Evolutionary conservation across 2,888 invertebrate species (phyloP).

Genomic region (Napeogenes sylphis): DNA sequence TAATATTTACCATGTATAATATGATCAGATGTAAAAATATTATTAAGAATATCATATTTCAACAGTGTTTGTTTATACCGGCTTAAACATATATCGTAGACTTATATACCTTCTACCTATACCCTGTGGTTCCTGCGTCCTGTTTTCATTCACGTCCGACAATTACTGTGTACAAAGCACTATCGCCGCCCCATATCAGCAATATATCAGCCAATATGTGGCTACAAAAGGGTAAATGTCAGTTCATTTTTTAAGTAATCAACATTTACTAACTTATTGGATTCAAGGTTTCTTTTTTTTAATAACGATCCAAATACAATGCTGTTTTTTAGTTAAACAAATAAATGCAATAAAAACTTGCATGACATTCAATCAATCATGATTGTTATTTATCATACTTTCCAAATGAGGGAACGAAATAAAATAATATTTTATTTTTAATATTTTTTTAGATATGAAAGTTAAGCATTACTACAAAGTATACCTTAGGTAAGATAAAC

Average conservation of each 20-base stretch:
- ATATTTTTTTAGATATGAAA: background rate
- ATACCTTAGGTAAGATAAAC: too few species aligned
- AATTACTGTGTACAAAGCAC: conserved; percentile 1
- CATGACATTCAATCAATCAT: too few species aligned
- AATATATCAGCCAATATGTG: background rate
- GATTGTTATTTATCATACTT: background rate
- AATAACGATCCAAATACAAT: too few species aligned
- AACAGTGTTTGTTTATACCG: background rate
- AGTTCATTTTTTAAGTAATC: too few species aligned
- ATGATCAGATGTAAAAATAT: too few species aligned
- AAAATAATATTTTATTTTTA: background rate
- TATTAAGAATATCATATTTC: too few species aligned
- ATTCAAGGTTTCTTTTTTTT: too few species aligned
- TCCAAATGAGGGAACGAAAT: background rate
- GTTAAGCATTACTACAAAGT: too few species aligned
- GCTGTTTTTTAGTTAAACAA: too few species aligned
- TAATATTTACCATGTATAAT: too few species aligned
- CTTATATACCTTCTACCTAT: background rate
- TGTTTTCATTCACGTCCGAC: conserved; percentile 3
- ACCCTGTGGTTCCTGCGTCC: background rate
- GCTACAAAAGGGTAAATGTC: background rate
- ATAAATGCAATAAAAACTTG: background rate
- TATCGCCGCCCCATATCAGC: background rate
- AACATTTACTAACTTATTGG: background rate
- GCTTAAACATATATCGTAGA: background rate